A percentile compares a stretch with the other conserved stretches of the same genome.
Conservation (phyloP, 2,113 vertebrate species). For the Tympanuchus pallidicinctus region DNA sequence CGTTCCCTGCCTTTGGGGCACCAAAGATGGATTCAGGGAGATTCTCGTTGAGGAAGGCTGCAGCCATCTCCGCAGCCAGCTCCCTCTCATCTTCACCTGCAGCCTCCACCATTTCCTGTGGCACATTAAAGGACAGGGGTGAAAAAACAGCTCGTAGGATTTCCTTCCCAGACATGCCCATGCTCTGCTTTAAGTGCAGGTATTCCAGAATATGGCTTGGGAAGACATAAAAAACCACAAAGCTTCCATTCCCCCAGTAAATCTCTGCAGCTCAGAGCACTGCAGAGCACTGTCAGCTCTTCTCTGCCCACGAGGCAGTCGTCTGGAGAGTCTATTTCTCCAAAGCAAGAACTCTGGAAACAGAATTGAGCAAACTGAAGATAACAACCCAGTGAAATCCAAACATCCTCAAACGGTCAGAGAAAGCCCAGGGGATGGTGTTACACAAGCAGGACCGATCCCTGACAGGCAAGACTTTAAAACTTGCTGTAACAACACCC, state of each 20-base stretch:
- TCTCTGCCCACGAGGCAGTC: not conserved
- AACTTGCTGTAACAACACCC: not conserved
- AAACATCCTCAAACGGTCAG: not conserved
- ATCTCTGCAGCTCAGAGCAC: not conserved
- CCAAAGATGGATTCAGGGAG: conserved; percentile 97
- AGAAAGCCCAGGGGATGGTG: not conserved
- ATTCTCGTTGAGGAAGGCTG: conserved; percentile 96
- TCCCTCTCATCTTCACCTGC: conserved; percentile 97
- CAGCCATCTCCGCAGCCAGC: conserved; percentile 97
- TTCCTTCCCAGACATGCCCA: not conserved
- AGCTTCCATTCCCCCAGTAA: not conserved
- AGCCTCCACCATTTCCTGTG: conserved; percentile 98
- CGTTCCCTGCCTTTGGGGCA: conserved; percentile 94
- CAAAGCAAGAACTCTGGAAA: not conserved
- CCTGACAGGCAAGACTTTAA: accelerated
- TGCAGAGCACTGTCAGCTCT: not conserved
- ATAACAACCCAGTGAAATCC: not conserved
- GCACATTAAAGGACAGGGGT: not conserved
- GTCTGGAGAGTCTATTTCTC: not conserved
- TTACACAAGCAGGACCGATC: not conserved
- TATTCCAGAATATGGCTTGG: not conserved
- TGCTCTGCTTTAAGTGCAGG: not conserved
- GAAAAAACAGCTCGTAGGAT: not conserved
- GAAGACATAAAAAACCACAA: not conserved
- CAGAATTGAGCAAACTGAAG: not conserved